phyloP scores from a whole-genome alignment of 2,888 invertebrate genomes.

The Odontocerum albicorne region DNA sequence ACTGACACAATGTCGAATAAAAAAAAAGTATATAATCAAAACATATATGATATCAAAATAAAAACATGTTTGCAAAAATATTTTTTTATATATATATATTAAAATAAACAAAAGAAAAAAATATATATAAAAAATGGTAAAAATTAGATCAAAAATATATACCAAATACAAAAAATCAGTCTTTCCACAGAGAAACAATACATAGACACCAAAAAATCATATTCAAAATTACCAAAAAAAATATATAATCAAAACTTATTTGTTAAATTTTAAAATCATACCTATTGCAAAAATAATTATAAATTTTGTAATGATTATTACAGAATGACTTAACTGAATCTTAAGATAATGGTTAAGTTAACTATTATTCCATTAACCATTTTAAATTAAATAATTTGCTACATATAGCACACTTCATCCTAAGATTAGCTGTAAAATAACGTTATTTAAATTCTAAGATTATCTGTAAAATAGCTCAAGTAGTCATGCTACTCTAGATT shows the following conservation, averaged over 20 bases:
- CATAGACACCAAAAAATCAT: constrained; percentile 43
- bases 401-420: not conserved
- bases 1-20: constrained; percentile 28
- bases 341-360: too few species aligned
- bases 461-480: too few species aligned
- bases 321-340: too few species aligned
- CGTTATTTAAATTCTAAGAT: too few species aligned
- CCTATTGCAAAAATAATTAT: too few species aligned
- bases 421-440: too few species aligned
- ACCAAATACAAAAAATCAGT: constrained; percentile 45
- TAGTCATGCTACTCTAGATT: too few species aligned
- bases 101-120: constrained; percentile 36
- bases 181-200: constrained; percentile 79
- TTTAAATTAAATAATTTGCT: constrained; percentile 2
- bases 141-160: constrained; percentile 36
- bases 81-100: constrained; percentile 33
- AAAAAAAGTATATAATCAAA: constrained; percentile 37
- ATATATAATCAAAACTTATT: constrained; percentile 28
- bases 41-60: constrained; percentile 35
- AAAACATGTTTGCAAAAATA: constrained; percentile 38
- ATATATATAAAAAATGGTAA: constrained; percentile 30
- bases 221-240: constrained; percentile 38
- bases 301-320: too few species aligned
- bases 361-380: too few species aligned
- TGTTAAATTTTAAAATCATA: too few species aligned